phyloP scores from a whole-genome alignment of 2,797 vertebrate genomes.

The Serranus cabrilla region DNA sequence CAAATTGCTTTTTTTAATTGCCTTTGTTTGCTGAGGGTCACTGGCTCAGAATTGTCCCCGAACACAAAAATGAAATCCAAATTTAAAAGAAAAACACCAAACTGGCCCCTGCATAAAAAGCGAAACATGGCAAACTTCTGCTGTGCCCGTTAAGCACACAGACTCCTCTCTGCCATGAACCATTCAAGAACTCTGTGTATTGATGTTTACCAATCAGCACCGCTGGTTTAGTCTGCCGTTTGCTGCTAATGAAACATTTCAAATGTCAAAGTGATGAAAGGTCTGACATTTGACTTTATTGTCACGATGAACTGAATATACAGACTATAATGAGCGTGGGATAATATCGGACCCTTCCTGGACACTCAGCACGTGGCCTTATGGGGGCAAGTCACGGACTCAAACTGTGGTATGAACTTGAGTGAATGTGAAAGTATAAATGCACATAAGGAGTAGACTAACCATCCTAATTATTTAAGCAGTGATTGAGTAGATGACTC shows the following conservation, averaged over 20 bases:
- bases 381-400: background rate
- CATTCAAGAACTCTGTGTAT: too few species aligned
- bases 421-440: background rate
- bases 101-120: background rate
- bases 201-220: background rate
- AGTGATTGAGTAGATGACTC: constrained; percentile 10
- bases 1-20: too few species aligned
- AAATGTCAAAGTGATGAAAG: background rate
- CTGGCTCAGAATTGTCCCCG: background rate
- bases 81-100: background rate
- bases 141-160: background rate
- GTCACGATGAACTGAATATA: background rate
- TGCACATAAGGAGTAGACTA: background rate
- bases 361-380: background rate
- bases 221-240: background rate
- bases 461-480: background rate
- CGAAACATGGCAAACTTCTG: background rate
- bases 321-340: background rate
- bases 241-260: background rate
- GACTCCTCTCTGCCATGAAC: background rate
- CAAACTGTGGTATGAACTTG: background rate
- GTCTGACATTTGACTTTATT: background rate
- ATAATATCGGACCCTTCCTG: background rate
- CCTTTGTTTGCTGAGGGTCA: background rate
- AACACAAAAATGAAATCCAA: background rate